Conservation (phyloP, 2,888 invertebrate species). For the Hyppa rectilinea region DNA sequence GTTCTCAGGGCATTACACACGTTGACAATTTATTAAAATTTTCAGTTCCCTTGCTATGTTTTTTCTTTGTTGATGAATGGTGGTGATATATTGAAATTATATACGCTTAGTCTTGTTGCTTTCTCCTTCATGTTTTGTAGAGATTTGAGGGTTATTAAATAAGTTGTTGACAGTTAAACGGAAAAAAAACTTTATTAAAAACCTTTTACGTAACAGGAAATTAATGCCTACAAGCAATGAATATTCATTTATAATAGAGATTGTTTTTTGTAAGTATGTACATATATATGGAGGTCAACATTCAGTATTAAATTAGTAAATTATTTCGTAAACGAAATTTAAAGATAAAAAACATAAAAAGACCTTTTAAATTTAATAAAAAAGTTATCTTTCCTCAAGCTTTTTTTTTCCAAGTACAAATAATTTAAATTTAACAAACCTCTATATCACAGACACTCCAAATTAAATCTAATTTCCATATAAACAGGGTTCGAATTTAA, state of each 20-base stretch:
- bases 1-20: slow-evolving; percentile 61
- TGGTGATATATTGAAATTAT: slow-evolving; percentile 41
- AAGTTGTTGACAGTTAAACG: background rate
- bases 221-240: background rate
- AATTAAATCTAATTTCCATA: slow-evolving; percentile 40
- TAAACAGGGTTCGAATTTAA: slow-evolving; percentile 37
- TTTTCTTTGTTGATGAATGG: slow-evolving; percentile 50
- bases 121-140: background rate
- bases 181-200: background rate
- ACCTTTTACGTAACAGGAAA: background rate
- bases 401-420: slow-evolving; percentile 7
- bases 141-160: slow-evolving; percentile 5
- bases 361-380: background rate
- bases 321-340: background rate
- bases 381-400: background rate
- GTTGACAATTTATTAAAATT: slow-evolving; percentile 56
- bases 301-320: background rate
- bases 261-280: too few relatives aligned
- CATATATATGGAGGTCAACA: too few relatives aligned
- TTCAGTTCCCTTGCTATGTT: slow-evolving; percentile 17
- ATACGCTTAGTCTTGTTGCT: slow-evolving; percentile 8
- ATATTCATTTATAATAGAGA: too few relatives aligned
- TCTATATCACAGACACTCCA: background rate
- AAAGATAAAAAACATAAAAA: background rate
- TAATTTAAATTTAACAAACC: background rate